Evolutionary conservation across 2,888 invertebrate species (phyloP).

Genomic region (Scaptomyza cyrtandrae): DNA sequence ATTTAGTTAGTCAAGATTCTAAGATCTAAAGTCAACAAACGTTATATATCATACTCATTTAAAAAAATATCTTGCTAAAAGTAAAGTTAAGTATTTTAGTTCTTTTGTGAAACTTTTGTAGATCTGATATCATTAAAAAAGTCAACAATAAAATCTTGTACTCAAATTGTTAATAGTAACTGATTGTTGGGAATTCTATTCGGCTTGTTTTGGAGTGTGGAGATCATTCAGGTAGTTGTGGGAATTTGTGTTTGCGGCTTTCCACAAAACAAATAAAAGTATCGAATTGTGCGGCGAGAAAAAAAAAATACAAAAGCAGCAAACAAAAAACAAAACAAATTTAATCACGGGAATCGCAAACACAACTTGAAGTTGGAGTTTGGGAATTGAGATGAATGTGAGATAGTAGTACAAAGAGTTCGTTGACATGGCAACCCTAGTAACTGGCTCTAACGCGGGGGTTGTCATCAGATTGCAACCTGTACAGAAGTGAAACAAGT

Average conservation of each 20-base stretch:
- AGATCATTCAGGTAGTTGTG: constrained; percentile 48
- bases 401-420: constrained; percentile 25
- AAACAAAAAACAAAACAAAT: constrained; percentile 43
- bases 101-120: not conserved
- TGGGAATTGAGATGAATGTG: not conserved
- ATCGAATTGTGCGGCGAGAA: constrained; percentile 55
- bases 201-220: no score
- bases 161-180: no score
- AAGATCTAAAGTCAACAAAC: no score
- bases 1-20: no score
- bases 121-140: not conserved
- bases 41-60: no score
- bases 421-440: constrained; percentile 65
- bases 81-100: not conserved
- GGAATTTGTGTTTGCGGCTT: constrained; percentile 63
- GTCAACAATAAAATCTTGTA: not conserved
- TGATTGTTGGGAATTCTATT: no score
- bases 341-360: constrained; percentile 75
- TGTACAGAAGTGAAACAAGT: constrained; percentile 71
- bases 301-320: constrained; percentile 7
- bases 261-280: constrained; percentile 74
- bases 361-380: constrained; percentile 33
- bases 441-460: not conserved
- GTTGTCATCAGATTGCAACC: constrained; percentile 45
- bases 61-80: not conserved